Percentiles rank a stretch among this genome's conserved stretches.
Conservation (phyloP, 2,888 invertebrate genomes). For the Diarsia rubi region DNA sequence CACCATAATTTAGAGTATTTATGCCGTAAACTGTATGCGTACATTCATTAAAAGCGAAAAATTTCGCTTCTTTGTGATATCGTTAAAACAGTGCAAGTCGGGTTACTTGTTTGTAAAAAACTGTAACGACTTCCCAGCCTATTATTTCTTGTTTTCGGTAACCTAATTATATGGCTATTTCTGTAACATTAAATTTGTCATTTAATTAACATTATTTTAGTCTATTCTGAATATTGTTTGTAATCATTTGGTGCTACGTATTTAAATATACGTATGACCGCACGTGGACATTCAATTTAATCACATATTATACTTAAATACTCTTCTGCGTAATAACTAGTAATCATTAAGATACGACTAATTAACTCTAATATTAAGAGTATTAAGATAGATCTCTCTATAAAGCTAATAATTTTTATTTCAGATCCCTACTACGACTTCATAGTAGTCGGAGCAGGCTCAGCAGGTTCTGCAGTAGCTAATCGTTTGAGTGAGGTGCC, state of each 20-base stretch:
- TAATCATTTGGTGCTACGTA: neutral
- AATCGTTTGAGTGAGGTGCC: conserved; percentile 91
- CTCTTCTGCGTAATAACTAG: neutral
- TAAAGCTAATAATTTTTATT: conserved; percentile 48
- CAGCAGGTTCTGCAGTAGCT: conserved; percentile 92
- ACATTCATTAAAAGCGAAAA: neutral
- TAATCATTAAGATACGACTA: neutral
- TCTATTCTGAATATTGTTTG: neutral
- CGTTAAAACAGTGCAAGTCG: too few relatives aligned
- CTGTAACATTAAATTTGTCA: neutral
- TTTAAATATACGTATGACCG: neutral
- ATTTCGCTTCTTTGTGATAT: neutral
- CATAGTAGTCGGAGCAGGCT: conserved; percentile 92
- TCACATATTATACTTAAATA: neutral
- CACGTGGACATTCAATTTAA: neutral
- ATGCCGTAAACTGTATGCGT: neutral
- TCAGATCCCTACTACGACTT: conserved; percentile 91
- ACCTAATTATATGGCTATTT: neutral
- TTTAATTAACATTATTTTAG: neutral
- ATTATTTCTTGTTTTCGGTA: neutral
- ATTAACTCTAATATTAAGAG: neutral
- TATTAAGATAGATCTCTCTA: neutral
- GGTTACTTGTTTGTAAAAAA: too few relatives aligned
- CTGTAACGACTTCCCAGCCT: neutral
- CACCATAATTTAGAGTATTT: neutral